These are phyloP conservation scores for Anodontia alba DNA, from an alignment of 2,888 invertebrate genomes.

Conservation along the genomic window DNA sequence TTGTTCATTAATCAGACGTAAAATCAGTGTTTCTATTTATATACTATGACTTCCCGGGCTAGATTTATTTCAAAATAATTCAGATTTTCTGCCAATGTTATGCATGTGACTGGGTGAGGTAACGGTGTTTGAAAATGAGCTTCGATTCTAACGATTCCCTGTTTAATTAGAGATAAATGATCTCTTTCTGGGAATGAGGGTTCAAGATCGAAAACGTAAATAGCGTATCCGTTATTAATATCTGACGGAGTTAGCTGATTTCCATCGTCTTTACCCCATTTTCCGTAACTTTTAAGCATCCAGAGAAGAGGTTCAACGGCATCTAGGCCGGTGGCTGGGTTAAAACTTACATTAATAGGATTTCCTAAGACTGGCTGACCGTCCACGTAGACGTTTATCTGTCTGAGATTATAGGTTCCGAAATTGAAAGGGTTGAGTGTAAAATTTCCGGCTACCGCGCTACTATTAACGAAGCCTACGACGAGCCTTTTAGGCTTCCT, in stretches of 20 bases:
- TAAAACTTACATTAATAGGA: slow-evolving; percentile 28
- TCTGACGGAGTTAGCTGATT: slow-evolving; percentile 19
- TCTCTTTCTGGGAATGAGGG: slow-evolving; percentile 18
- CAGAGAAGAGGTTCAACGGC: slow-evolving; percentile 20
- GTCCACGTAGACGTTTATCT: slow-evolving; percentile 29
- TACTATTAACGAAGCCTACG: slow-evolving; percentile 37
- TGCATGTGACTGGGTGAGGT: slow-evolving; percentile 30
- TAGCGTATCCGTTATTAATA: slow-evolving; percentile 20
- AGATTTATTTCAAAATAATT: slow-evolving; percentile 29
- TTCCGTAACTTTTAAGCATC: slow-evolving; percentile 11
- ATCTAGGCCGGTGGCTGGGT: slow-evolving; percentile 14
- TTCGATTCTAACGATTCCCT: slow-evolving; percentile 33
- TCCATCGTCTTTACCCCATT: slow-evolving; percentile 24
- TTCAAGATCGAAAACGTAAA: slow-evolving; percentile 36
- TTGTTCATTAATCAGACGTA: neutral
- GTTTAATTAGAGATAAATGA: slow-evolving; percentile 29
- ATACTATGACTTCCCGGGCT: slow-evolving; percentile 27
- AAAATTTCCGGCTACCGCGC: slow-evolving; percentile 29
- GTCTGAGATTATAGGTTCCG: slow-evolving; percentile 26
- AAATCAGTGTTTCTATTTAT: neutral
- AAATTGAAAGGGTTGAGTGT: slow-evolving; percentile 30
- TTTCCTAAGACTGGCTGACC: slow-evolving; percentile 30
- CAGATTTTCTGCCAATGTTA: slow-evolving; percentile 25
- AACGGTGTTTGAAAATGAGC: slow-evolving; percentile 20
- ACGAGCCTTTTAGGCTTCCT: slow-evolving; percentile 27